Conservation (phyloP, 35 echinoderm and acorn worm species). For the Chiridota heheva region DNA sequence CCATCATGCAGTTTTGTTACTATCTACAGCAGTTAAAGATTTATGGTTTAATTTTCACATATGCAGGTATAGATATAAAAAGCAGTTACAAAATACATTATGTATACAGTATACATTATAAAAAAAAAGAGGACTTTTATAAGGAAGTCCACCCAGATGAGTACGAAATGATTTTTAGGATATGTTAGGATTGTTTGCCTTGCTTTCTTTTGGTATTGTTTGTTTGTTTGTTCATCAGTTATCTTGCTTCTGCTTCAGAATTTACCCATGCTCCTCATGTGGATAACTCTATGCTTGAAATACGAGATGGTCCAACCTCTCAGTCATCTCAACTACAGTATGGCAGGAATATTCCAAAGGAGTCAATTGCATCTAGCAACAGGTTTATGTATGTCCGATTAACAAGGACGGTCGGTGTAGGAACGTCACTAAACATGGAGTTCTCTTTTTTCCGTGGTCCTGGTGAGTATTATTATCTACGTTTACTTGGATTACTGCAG, state of each 20-base stretch:
- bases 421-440: conserved; percentile 3
- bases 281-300: conserved; percentile 11
- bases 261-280: background rate
- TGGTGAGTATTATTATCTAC: too few species aligned
- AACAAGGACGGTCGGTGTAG: conserved; percentile 10
- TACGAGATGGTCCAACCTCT: conserved; percentile 26
- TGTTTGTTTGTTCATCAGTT: background rate
- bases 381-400: conserved; percentile 37
- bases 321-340: conserved; percentile 3
- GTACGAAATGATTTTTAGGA: too few species aligned
- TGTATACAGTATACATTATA: too few species aligned
- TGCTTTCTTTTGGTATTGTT: background rate
- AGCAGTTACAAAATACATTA: too few species aligned
- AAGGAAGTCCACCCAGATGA: too few species aligned
- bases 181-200: too few species aligned
- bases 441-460: conserved; percentile 35
- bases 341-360: background rate
- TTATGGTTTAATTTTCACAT: background rate
- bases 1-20: too few species aligned
- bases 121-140: too few species aligned
- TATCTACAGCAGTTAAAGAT: too few species aligned
- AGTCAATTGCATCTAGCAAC: conserved; percentile 7
- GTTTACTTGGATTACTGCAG: too few species aligned
- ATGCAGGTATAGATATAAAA: background rate
- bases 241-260: background rate